These are phyloP conservation scores for Orthosia cruda DNA, from an alignment of 2,888 invertebrate genomes.

Conservation along the genomic window DNA sequence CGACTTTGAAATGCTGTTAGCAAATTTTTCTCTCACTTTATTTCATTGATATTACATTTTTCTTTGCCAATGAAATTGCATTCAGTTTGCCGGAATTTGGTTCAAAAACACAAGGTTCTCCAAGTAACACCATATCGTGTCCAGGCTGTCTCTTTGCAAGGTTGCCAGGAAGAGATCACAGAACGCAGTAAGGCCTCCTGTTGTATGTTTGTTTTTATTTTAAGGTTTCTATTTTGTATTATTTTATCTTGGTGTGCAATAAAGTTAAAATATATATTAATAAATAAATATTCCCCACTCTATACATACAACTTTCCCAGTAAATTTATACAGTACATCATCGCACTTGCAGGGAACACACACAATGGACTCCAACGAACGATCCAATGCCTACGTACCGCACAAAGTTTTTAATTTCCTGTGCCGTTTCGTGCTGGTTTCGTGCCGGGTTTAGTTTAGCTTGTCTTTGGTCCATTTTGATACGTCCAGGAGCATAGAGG, in stretches of 20 bases:
- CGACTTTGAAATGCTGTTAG: not conserved
- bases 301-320: slow-evolving; percentile 4
- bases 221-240: no score
- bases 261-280: no score
- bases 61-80: not conserved
- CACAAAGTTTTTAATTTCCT: slow-evolving; percentile 68
- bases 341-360: slow-evolving; percentile 12
- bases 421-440: slow-evolving; percentile 40
- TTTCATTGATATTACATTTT: no score
- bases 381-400: slow-evolving; percentile 54
- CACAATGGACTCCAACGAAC: slow-evolving; percentile 46
- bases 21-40: not conserved
- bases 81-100: not conserved
- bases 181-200: no score
- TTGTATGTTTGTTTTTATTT: no score
- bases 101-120: not conserved
- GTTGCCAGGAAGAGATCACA: no score
- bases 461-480: slow-evolving; percentile 66
- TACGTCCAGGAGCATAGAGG: slow-evolving; percentile 44
- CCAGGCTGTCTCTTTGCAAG: no score
- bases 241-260: no score
- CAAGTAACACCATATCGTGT: no score
- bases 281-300: no score
- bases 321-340: slow-evolving; percentile 28
- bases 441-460: slow-evolving; percentile 48